Conservation (phyloP, 2,113 vertebrate species). For the Columbina picui region DNA sequence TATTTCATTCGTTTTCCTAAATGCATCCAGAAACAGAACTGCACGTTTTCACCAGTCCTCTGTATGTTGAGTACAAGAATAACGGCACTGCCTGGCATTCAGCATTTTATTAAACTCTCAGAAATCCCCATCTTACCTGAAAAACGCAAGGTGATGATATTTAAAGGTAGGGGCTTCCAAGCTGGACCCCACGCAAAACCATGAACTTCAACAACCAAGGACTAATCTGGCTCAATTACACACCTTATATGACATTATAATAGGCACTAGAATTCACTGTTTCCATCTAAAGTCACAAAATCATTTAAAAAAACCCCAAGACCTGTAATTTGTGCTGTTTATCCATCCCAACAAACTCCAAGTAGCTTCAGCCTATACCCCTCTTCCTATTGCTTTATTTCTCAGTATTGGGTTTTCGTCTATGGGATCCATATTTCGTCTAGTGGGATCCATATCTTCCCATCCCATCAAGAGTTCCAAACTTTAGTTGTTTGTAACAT, state of each 20-base stretch:
- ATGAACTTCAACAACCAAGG: background rate
- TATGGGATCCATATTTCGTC: too few relatives aligned
- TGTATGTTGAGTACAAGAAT: background rate
- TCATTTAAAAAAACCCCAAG: background rate
- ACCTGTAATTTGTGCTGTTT: background rate
- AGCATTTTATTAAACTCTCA: background rate
- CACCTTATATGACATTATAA: background rate
- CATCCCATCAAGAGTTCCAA: background rate
- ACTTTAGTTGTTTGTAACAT: background rate
- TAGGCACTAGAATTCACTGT: background rate
- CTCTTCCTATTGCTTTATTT: background rate
- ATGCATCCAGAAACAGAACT: background rate
- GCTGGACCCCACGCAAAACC: background rate
- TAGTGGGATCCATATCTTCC: background rate
- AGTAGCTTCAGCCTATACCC: background rate
- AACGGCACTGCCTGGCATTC: background rate
- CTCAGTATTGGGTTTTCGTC: background rate
- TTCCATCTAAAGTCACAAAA: background rate
- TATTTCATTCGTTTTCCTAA: background rate
- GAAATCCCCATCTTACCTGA: accelerated
- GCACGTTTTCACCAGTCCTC: background rate
- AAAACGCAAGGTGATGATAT: accelerated
- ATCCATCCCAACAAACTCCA: background rate
- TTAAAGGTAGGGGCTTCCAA: background rate
- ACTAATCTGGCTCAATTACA: background rate